phyloP scores from a whole-genome alignment of 2,888 invertebrate genomes.

The Ctenicera cuprea region DNA sequence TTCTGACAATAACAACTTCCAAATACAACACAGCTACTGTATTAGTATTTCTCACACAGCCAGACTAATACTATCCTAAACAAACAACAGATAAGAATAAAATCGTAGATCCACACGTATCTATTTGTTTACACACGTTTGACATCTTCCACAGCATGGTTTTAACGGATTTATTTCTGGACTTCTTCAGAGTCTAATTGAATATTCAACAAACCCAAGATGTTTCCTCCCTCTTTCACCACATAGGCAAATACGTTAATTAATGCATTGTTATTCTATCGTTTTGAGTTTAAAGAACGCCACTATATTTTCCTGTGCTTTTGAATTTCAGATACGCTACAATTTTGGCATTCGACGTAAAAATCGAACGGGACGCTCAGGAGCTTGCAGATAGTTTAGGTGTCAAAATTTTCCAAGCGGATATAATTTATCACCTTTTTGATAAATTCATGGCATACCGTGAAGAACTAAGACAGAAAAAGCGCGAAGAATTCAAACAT shows the following conservation, averaged over 20 bases:
- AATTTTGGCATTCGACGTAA: conserved; percentile 99
- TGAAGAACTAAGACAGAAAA: conserved; percentile 92
- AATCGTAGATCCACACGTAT: conserved; percentile 53
- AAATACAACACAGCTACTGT: conserved; percentile 57
- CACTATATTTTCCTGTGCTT: not conserved
- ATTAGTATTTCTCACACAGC: conserved; percentile 61
- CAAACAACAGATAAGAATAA: conserved; percentile 61
- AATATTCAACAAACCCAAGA: conserved; percentile 26
- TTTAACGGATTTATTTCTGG: conserved; percentile 55
- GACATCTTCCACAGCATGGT: conserved; percentile 40
- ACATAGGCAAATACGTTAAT: conserved; percentile 6
- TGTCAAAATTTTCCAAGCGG: conserved; percentile 97
- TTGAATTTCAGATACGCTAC: conserved; percentile 86
- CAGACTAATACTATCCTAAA: conserved; percentile 60
- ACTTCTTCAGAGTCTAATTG: conserved; percentile 25
- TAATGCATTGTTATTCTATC: conserved; percentile 1
- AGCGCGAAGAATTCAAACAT: conserved; percentile 96
- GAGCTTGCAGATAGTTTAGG: conserved; percentile 96
- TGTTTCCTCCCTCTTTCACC: not conserved
- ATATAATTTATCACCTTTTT: conserved; percentile 99
- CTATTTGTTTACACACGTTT: conserved; percentile 56
- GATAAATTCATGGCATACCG: conserved; percentile 96
- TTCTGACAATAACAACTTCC: conserved; percentile 34
- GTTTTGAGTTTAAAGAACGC: not conserved
- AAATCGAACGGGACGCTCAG: conserved; percentile 98